phyloP scores from a whole-genome alignment of 1,140 invertebrate species.

The Conopomorpha cramerella region DNA sequence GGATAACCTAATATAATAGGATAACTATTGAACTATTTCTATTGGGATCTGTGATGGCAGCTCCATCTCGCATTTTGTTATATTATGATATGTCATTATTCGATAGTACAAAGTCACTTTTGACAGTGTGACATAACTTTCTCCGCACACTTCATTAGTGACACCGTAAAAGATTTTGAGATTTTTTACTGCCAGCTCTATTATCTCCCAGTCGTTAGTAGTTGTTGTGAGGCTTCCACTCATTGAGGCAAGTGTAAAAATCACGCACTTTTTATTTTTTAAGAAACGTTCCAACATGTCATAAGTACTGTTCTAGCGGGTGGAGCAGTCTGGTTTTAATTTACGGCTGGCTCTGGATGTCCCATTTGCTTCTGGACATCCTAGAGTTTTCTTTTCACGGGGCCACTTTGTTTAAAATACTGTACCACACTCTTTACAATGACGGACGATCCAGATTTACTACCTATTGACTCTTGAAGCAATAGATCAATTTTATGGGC shows the following conservation, averaged over 20 bases:
- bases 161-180: conserved; percentile 2
- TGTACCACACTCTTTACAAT: not conserved
- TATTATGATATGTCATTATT: not conserved
- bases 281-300: conserved; percentile 1
- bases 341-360: not conserved
- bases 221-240: not conserved
- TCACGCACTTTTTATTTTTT: not conserved
- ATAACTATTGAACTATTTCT: not conserved
- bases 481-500: not conserved
- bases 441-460: not conserved
- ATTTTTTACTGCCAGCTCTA: not conserved
- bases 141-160: not conserved
- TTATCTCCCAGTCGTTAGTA: no score
- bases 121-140: conserved; percentile 1
- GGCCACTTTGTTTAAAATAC: not conserved
- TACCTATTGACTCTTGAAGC: not conserved
- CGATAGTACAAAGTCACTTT: conserved; percentile 2
- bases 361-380: not conserved
- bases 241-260: not conserved
- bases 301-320: not conserved
- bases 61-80: not conserved
- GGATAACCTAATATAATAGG: no score
- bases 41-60: not conserved
- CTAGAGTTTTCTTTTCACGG: not conserved
- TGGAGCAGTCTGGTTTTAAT: not conserved